Evolutionary conservation across 2,113 vertebrate species (phyloP).

Genomic region (Erythrocercus mccallii): DNA sequence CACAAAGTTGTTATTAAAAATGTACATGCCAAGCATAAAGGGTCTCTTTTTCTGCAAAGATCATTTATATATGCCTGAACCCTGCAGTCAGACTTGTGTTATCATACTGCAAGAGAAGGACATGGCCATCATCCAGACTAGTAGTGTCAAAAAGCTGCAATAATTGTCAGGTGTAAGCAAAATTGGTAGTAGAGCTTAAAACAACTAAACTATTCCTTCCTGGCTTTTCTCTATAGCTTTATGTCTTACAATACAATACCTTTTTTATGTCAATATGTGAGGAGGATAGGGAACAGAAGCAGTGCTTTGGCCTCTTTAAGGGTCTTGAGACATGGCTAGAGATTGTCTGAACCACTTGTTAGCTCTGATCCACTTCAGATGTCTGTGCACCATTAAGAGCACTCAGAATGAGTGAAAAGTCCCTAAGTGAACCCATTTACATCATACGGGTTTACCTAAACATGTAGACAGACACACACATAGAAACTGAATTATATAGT

Average conservation of each 20-base stretch:
- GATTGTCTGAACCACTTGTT: background rate
- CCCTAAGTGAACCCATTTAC: background rate
- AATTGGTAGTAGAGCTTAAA: background rate
- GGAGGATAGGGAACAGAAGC: background rate
- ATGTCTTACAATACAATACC: background rate
- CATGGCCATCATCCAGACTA: background rate
- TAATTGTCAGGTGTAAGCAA: background rate
- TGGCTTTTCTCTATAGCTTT: background rate
- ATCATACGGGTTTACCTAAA: background rate
- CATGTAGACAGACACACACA: background rate
- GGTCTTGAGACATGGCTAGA: background rate
- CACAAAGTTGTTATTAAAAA: background rate
- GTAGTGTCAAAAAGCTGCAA: background rate
- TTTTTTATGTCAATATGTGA: background rate
- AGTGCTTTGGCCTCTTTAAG: accelerated
- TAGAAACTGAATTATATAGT: background rate
- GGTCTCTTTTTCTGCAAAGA: background rate
- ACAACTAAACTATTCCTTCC: background rate
- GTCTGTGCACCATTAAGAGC: background rate
- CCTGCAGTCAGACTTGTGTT: background rate
- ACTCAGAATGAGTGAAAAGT: background rate
- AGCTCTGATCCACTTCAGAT: background rate
- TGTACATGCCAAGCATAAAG: background rate
- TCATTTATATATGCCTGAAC: background rate
- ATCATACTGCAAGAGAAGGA: background rate